Evolutionary conservation across 2,797 vertebrate genomes (phyloP).

Genomic region (Smutsia gigantea): DNA sequence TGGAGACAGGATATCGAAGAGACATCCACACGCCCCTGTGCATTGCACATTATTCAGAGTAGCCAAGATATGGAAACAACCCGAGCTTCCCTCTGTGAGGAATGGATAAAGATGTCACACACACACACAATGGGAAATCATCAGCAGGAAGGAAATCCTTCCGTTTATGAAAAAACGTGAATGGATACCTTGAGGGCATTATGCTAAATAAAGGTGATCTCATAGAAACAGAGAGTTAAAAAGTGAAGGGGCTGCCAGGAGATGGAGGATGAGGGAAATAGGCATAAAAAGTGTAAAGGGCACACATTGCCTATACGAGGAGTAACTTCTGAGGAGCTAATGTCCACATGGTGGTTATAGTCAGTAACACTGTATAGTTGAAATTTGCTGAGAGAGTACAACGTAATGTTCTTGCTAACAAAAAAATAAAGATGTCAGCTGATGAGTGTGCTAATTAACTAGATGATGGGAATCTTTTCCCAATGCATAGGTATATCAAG

Average conservation of each 20-base stretch:
- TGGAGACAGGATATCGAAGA: not conserved
- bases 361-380: not conserved
- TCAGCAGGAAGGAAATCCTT: not conserved
- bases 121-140: not conserved
- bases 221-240: not conserved
- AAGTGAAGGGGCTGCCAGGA: not conserved
- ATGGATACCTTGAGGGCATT: not conserved
- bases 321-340: not conserved
- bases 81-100: not conserved
- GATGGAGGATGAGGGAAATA: not conserved
- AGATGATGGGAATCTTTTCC: not conserved
- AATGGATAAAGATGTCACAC: not conserved
- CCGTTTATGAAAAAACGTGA: not conserved
- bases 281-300: not conserved
- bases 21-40: too few species aligned
- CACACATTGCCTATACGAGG: not conserved
- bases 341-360: not conserved
- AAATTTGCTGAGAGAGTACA: not conserved
- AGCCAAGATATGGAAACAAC: not conserved
- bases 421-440: not conserved
- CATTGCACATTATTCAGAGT: not conserved
- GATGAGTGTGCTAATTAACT: not conserved
- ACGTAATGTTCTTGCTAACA: not conserved
- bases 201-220: not conserved
- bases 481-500: fast-evolving